Evolutionary conservation across 1,140 invertebrate species (phyloP).

Genomic region (Campoletis sonorensis): DNA sequence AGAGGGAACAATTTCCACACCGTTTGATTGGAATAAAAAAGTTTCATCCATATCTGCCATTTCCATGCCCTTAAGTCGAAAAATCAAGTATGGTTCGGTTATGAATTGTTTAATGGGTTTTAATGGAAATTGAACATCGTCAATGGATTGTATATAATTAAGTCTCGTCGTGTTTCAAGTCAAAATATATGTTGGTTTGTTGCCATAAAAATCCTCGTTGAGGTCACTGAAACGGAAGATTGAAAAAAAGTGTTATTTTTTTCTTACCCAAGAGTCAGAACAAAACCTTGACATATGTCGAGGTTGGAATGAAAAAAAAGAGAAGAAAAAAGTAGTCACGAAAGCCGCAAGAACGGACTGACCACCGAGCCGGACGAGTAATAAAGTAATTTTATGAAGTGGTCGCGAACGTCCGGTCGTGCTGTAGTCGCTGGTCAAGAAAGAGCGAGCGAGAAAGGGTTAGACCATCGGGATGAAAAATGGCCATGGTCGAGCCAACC

Average conservation of each 20-base stretch:
- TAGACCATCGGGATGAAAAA: conserved; percentile 44
- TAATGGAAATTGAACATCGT: too few relatives aligned
- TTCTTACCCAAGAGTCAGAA: not conserved
- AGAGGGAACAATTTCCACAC: too few relatives aligned
- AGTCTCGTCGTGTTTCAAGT: too few relatives aligned
- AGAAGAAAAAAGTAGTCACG: conserved; percentile 32
- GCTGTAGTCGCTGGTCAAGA: conserved; percentile 1
- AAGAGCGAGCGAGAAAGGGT: conserved; percentile 22
- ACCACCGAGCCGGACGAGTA: conserved; percentile 54
- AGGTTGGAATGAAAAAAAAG: too few relatives aligned
- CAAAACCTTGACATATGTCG: conserved; percentile 40
- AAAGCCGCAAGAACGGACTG: conserved; percentile 37
- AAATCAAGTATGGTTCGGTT: too few relatives aligned
- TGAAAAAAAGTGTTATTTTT: not conserved
- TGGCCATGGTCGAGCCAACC: conserved; percentile 25
- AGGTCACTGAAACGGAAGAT: not conserved
- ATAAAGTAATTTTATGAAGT: conserved; percentile 61
- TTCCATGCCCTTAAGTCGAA: too few relatives aligned
- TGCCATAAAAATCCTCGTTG: not conserved
- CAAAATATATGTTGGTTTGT: too few relatives aligned
- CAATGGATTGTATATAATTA: too few relatives aligned
- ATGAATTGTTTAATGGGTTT: too few relatives aligned
- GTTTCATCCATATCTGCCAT: too few relatives aligned
- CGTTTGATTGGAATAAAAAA: too few relatives aligned
- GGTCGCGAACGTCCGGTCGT: conserved; percentile 49